Base-by-base conservation (phyloP, 2,797 vertebrate genomes). In the Neosalanx taihuensis region DNA sequence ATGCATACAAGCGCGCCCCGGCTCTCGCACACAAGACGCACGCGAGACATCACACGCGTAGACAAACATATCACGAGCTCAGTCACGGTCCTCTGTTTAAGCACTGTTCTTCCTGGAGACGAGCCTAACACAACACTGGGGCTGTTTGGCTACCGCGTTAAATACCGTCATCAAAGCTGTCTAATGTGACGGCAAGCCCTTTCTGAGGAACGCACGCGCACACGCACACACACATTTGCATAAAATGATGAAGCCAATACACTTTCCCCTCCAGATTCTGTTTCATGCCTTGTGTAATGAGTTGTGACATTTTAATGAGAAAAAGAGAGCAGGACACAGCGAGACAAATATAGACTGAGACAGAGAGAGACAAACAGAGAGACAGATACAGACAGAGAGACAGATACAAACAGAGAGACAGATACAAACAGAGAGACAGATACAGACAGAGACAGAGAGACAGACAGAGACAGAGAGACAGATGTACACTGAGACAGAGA, bases 251-350 rank as follows among this genome's bases (percentile, higher is more conserved):
- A 72, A 57, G 56, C 61, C 77, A 76, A 78, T 85, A 74, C 81
- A 67, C 72, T 81, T 73, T 76, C n/a, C 64, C 68, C 62, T 67
- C 49, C 81, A 78, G 79, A 88, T 83, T 83, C 69, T 57, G 66
- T 76, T 76, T 71, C 80, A 76, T 86, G 86, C 69, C 78, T 60
- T 79, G 73, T 78, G 75, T 86, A 88, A 89, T 88, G 80, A 88
- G 80, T 84, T 80, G 78, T 87, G 83, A 86, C 83, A 79, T 77
- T 74, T 73, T 88, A 88, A 87, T 85, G 80, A 84, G 80, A 64
- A 76, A 74, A 67, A 7, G 17, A 3, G 56, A 69, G 57, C 17
- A 33, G 80, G 71, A 76, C 77, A 75, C 70, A 75, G 70, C 15
- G 9, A 10, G 31, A 71, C 69, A 41, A 74, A 58, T 69, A 63